phyloP scores from a whole-genome alignment of 2,797 vertebrate genomes.

The Notolabrus celidotus region DNA sequence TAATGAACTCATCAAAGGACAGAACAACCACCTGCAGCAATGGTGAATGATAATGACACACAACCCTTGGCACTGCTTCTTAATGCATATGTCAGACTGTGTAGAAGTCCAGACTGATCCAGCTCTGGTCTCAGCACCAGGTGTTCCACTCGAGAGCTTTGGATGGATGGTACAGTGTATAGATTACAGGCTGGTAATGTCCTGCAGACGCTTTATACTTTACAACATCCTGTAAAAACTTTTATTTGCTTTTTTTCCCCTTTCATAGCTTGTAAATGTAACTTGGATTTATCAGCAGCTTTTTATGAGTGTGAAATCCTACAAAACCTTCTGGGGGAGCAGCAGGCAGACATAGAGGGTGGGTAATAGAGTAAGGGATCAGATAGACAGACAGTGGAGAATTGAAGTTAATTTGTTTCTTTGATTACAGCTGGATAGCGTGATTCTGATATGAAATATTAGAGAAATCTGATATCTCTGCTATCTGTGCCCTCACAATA shows the following conservation, averaged over 20 bases:
- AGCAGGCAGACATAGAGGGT: background rate
- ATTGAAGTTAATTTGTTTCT: constrained; percentile 70
- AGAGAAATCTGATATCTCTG: constrained; percentile 36
- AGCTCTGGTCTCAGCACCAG: constrained; percentile 34
- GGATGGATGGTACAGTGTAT: constrained; percentile 11
- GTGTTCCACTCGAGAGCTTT: constrained; percentile 25
- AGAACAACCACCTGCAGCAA: too few species aligned
- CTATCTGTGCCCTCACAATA: constrained; percentile 46
- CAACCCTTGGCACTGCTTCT: background rate
- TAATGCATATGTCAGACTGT: constrained; percentile 29
- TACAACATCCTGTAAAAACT: constrained; percentile 5
- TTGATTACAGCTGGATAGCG: constrained; percentile 56
- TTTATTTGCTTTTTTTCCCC: background rate
- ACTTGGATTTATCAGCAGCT: constrained; percentile 15
- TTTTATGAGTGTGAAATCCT: constrained; percentile 35
- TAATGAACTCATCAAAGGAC: too few species aligned
- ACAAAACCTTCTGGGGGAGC: constrained; percentile 13
- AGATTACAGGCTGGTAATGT: constrained; percentile 20
- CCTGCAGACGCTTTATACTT: constrained; percentile 18
- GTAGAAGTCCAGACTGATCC: constrained; percentile 27
- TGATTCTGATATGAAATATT: constrained; percentile 53
- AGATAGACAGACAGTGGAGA: constrained; percentile 54
- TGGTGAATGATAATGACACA: too few species aligned
- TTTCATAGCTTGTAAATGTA: constrained; percentile 23
- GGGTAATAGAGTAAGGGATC: constrained; percentile 28